A percentile compares a stretch with the other conserved stretches of the same genome.
These are phyloP conservation scores for Drosophila dunni DNA, from an alignment of 1,140 invertebrate genomes.

Conservation along the genomic window DNA sequence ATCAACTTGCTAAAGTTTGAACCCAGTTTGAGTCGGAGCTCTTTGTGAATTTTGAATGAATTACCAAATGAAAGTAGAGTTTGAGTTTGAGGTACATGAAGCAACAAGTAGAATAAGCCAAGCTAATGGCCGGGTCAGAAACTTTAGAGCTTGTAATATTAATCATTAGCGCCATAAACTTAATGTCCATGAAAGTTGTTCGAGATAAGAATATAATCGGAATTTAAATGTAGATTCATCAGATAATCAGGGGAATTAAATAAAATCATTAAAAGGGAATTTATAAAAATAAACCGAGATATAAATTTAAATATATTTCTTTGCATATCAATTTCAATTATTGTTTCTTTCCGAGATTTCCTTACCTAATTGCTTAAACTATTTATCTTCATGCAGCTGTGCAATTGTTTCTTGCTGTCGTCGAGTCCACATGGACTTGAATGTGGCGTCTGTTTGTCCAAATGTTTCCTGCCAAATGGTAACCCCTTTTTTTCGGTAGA, in stretches of 20 bases:
- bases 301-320: neutral
- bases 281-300: neutral
- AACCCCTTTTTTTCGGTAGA: constrained; percentile 22
- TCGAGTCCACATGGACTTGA: neutral
- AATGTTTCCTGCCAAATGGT: constrained; percentile 52
- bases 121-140: constrained; percentile 3
- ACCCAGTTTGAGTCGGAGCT: constrained; percentile 4
- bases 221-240: constrained; percentile 2
- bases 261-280: neutral
- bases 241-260: neutral
- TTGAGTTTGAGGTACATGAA: neutral
- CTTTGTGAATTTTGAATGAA: constrained; percentile 11
- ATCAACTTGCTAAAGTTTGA: constrained; percentile 25
- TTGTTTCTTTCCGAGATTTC: constrained; percentile 1
- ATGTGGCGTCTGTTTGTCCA: constrained; percentile 61
- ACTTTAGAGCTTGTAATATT: constrained; percentile 22
- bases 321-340: constrained; percentile 6
- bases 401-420: constrained; percentile 9
- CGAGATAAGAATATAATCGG: constrained; percentile 12
- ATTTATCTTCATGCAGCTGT: constrained; percentile 41
- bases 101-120: constrained; percentile 1
- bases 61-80: constrained; percentile 17
- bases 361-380: constrained; percentile 25
- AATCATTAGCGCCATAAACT: constrained; percentile 29
- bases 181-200: constrained; percentile 30